Percentiles rank a stretch among this genome's conserved stretches.
Evolutionary conservation across 2,113 vertebrate species (phyloP).

Genomic region (Scopus umbretta): DNA sequence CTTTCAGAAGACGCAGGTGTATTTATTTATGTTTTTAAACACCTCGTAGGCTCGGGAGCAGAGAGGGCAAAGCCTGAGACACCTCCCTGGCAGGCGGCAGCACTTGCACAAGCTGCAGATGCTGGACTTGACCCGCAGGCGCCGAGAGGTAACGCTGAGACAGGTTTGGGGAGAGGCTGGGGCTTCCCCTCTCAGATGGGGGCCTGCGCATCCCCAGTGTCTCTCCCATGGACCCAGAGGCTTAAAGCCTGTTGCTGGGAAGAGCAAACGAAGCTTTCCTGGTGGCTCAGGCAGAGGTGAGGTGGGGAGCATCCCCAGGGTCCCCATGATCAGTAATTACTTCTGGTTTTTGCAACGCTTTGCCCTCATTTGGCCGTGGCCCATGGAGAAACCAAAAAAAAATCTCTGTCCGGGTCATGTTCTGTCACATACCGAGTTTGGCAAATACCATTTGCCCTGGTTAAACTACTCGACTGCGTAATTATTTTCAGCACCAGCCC

Average conservation of each 20-base stretch:
- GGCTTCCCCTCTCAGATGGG: rapidly evolving
- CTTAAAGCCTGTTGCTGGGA: neutral
- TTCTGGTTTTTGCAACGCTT: neutral
- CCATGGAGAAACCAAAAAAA: neutral
- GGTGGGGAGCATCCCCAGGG: neutral
- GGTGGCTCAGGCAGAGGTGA: neutral
- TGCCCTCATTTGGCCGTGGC: neutral
- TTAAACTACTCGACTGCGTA: neutral
- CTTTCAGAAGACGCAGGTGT: neutral
- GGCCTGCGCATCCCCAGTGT: neutral
- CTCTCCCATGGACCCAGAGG: neutral
- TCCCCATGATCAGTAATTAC: neutral
- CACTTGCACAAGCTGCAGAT: slow-evolving; percentile 78
- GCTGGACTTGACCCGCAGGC: slow-evolving; percentile 66
- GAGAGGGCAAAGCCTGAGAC: neutral
- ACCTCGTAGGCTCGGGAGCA: slow-evolving; percentile 56
- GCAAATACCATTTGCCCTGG: neutral
- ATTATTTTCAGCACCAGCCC: neutral
- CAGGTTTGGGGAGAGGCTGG: neutral
- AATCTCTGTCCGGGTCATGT: neutral
- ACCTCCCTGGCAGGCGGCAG: slow-evolving; percentile 63
- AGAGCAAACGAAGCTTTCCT: neutral
- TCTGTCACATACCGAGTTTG: neutral
- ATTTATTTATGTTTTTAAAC: neutral
- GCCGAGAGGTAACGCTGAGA: slow-evolving; percentile 61